Base-by-base conservation (phyloP, 2,888 invertebrate species). In the Pheosia gnoma region DNA sequence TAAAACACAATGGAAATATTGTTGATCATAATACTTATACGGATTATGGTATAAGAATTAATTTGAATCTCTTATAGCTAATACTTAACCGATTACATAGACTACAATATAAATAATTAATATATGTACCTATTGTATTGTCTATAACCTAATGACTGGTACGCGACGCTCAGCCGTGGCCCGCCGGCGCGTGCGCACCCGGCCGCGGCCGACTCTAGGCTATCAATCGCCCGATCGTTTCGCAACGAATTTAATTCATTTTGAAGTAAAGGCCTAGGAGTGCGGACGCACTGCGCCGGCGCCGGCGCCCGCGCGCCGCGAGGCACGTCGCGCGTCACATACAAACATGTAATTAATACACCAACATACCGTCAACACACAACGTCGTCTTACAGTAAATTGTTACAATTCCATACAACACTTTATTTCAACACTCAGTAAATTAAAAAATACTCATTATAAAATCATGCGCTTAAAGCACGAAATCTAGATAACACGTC, bases 11-110 rank as follows among this genome's bases (percentile, higher is more conserved):
- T 91, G 91, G 91, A 91, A 92, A 93, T 91, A 90, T 87, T 88
- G 83, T 90, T 89, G 89, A 90, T 91, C 89, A 86, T 91, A 91
- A 90, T 91, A 91, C 91, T 92, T 91, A 92, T 88, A 90, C 87
- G 77, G 86, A 84, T 88, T 91, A 87, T 88, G 89, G 90, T 92
- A 90, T 90, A 90, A 91, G 91, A 88, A 60, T 72, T 13, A 10
- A 45, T 45, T 57, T 57, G 85, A 89, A 89, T 89, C 86, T 88
- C 89, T 90, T 91, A 91, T 66, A 39, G 58, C 85, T 88, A 88
- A 84, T 81, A 86, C 87, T 87, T 89, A 89, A 69, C 75, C 77
- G 80, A 84, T 81, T 84, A 86, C 84, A 90, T 81, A 82, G 81
- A 80, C 89, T 90, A 90, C 68, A 82, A 85, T 66, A 75, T 75